Base-by-base conservation (phyloP, 2,888 invertebrate species). In the Drosophila parthenogenetica region DNA sequence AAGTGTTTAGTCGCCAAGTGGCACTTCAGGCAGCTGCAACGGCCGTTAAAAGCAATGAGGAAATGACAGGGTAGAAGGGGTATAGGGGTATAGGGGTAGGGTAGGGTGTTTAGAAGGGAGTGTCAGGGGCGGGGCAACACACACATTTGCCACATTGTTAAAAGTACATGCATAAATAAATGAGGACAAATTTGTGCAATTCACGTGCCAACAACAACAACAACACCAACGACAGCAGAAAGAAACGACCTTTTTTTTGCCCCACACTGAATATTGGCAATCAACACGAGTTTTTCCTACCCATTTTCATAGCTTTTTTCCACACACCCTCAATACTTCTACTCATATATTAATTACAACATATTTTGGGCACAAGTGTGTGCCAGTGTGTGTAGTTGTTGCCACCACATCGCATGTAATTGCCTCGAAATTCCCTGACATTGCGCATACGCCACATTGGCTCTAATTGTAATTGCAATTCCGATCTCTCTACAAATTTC, bases 121-220 rank as follows among this genome's bases (percentile, higher is more conserved):
- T 19, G 19, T 2, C 19, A 19, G 29, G 29, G 29, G 29, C 29
- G 29, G 1, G 7, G 8, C 8, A 29, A 61, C 43, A 10, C 22
- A 54, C 46, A 57, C 79, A 67, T 62, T 79, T 73, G 78, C 69
- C 72, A 73, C 73, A 77, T 77, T 79, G 86, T 79, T 82, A 69
- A 73, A 81, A 82, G 59, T 62, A 73, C 70, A 65, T 62, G 53
- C 57, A 67, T 57, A 66, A 57, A 70, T 73, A 69, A 73, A 66
- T 66, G 66, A 54, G 71, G 45, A 25, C 50, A 68, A 72, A 63
- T 70, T 75, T 61, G 42, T 42, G 50, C 49, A 58, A 61, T 69
- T 73, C 48, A 62, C 46, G 46, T 73, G 58, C 51, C 57, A 54
- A 25, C 32, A 49, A 40, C 40, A 48, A 29, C 40, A 48, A 3